Base-by-base conservation (phyloP, 2,113 vertebrate genomes). In the Myotis davidii region DNA sequence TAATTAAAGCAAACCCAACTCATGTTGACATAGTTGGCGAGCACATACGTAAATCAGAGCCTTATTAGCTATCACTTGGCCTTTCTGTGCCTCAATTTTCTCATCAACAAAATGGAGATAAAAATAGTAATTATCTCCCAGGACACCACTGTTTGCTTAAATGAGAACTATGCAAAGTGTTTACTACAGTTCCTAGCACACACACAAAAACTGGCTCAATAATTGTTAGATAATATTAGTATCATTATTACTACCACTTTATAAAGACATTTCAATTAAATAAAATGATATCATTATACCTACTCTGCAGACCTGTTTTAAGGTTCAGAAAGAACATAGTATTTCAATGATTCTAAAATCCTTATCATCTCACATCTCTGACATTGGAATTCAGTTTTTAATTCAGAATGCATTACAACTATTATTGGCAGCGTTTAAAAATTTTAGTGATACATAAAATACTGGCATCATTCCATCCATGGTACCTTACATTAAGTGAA, bases 1-100 rank as follows among this genome's bases (percentile, higher is more conserved):
- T 50, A 50, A 50, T 13, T 48, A 50, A 50, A 50, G 48, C 13
- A 45, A 45, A 45, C 45, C 45, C 45, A 45, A 45, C 45, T 45
- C 45, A 10, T 45, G 45, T 45, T 45, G 69, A 82, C 79, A 64
- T 0, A 11, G 27, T 13, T 89, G 54, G 17, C 8, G 5, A 13
- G 32, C 18, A 2, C 8, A 0, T 99, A 99, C 99, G 99, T 99
- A 99, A 98, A 99, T 99, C 94, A 99, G 97, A 10, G 99, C 99
- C 27, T 54, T 52, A 5, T 9, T 17, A 64, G 59, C 10, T 45
- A 42, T 37, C 2, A 1, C 42, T 91, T 72, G 37, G 13, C 34
- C 21, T 72, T 92, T 78, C 61, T 52, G 32, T 61, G 23, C 37
- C 82, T 93, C 79, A 29, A 10, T 65, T 39, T 83, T 7, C 32